These are phyloP conservation scores for Lamprotornis superbus DNA, from an alignment of 2,113 vertebrate species.

Conservation along the genomic window DNA sequence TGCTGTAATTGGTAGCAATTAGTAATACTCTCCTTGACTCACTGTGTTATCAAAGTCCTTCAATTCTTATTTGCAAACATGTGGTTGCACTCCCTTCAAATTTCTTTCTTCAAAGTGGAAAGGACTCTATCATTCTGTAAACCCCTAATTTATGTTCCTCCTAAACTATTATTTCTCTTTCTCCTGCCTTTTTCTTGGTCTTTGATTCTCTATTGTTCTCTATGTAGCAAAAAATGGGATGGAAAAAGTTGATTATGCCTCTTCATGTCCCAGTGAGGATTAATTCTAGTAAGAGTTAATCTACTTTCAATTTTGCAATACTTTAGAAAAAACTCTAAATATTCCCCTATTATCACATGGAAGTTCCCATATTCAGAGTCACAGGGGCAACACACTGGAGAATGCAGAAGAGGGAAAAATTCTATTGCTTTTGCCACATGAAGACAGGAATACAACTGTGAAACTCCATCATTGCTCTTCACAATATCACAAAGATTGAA, in stretches of 20 bases:
- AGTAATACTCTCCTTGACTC: neutral
- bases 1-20: neutral
- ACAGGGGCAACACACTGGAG: neutral
- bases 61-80: neutral
- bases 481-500: neutral
- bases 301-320: neutral
- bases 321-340: neutral
- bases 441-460: neutral
- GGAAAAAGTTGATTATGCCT: neutral
- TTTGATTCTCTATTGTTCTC: neutral
- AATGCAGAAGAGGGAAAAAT: neutral
- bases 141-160: neutral
- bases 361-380: neutral
- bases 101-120: neutral
- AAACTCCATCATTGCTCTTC: neutral
- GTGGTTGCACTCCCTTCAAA: neutral
- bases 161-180: neutral
- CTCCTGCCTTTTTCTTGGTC: neutral
- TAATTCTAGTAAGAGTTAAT: neutral
- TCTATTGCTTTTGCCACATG: neutral
- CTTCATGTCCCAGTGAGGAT: neutral
- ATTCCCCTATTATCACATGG: neutral
- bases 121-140: neutral
- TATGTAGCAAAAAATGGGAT: neutral
- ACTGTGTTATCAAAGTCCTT: neutral